Evolutionary conservation across 2,797 vertebrate species (phyloP), one percentile per base, ranked within the genome.

Genomic region (Notolabrus celidotus): DNA sequence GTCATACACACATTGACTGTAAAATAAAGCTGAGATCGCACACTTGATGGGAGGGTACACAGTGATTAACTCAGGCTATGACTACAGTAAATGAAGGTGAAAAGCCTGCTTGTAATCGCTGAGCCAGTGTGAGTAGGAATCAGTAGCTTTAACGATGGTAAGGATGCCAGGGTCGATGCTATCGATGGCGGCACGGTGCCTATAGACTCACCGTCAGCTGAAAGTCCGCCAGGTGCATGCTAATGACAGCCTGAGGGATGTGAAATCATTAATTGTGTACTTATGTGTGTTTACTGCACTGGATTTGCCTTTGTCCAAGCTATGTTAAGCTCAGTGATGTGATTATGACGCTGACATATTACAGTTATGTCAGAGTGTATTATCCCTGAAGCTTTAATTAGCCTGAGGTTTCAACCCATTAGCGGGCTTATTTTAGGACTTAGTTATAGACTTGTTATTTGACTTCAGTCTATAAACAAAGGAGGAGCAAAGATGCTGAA

Each of bases 71-170:
- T 79, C 20, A 7, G 51, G 56, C 22, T 20, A 41, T 36, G 29
- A 20, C 50, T 54, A 67, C 42, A 65, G 61, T 82, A 64, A 80
- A 88, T 70, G 33, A 80, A 74, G 55, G 65, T 61, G 57, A 80
- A 72, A 60, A 16, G 46, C 7, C 36, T 58, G n/a, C 63, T 67
- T 73, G 64, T 76, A 62, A 68, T 59, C 0, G 36, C 19, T 73
- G 66, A 80, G 57, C 50, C 66, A 69, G 67, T 27, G 59, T 5
- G 46, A 38, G 54, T 36, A 67, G 54, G 65, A 65, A 62, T 77
- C 71, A 31, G 23, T 57, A 10, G 45, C 43, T 39, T 43, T 33
- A 43, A 61, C 1, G 22, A 61, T 22, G 22, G 54, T 70, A 79
- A 60, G 59, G 46, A 67, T 58, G 72, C 52, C 64, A 36, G 60